Conservation (phyloP, 2,888 invertebrate species). For the Lissocephala sabroskyi region DNA sequence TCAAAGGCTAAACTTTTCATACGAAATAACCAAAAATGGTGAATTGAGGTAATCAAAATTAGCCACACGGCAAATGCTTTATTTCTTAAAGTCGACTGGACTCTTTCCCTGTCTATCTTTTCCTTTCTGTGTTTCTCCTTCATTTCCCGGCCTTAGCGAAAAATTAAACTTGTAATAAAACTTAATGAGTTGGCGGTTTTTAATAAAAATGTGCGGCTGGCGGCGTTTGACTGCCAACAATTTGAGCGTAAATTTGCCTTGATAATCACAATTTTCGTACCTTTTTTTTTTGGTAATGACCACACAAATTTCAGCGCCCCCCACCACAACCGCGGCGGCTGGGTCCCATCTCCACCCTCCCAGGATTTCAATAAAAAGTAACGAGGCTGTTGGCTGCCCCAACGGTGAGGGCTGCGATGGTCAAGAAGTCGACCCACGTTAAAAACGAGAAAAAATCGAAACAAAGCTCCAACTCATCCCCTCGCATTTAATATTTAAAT, state of each 20-base stretch:
- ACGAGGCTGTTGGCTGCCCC: conserved; percentile 65
- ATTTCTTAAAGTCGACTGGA: neutral
- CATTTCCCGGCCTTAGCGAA: conserved; percentile 63
- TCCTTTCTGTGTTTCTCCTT: too few relatives aligned
- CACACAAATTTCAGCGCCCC: conserved; percentile 45
- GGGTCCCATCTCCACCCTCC: conserved; percentile 4
- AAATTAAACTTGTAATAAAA: conserved; percentile 60
- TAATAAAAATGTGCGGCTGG: conserved; percentile 37
- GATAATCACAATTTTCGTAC: conserved; percentile 58
- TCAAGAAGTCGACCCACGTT: conserved; percentile 28
- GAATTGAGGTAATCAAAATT: conserved; percentile 2
- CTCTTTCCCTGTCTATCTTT: neutral
- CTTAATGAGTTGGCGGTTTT: conserved; percentile 58
- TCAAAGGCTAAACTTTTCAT: too few relatives aligned
- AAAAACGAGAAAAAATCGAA: conserved; percentile 22
- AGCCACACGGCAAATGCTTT: neutral
- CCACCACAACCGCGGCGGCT: neutral
- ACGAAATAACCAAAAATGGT: too few relatives aligned
- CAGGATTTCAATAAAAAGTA: conserved; percentile 50
- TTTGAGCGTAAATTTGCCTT: conserved; percentile 59
- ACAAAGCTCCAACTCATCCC: conserved; percentile 48
- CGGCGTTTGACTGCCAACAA: conserved; percentile 20
- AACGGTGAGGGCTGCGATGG: conserved; percentile 35
- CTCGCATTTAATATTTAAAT: conserved; percentile 59
- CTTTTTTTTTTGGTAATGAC: conserved; percentile 53